phyloP scores from a whole-genome alignment of 2,888 invertebrate genomes.

The Trissolcus brochymenae region DNA sequence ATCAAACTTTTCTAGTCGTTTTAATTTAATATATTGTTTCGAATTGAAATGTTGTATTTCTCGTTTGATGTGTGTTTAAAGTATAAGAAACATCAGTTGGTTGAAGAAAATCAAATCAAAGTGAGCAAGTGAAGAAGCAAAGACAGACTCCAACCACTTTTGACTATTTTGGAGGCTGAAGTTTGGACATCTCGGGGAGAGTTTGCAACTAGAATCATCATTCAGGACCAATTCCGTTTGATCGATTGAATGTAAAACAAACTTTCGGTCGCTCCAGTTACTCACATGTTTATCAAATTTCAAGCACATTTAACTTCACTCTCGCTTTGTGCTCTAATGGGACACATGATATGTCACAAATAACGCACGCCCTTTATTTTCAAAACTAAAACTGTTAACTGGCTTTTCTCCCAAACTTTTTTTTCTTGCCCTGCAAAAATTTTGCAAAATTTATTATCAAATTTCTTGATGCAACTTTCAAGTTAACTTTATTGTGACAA shows the following conservation, averaged over 20 bases:
- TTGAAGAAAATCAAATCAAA: conserved; percentile 39
- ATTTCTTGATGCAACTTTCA: no score
- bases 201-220: conserved; percentile 40
- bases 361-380: conserved; percentile 1
- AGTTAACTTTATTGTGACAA: no score
- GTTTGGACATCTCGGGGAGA: conserved; percentile 22
- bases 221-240: conserved; percentile 32
- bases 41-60: no score
- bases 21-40: no score
- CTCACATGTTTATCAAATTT: conserved; percentile 44
- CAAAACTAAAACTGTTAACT: conserved; percentile 9
- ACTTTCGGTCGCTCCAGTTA: conserved; percentile 34
- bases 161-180: conserved; percentile 29
- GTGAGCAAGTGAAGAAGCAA: conserved; percentile 10
- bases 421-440: no score
- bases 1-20: no score
- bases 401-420: conserved; percentile 1
- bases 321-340: conserved; percentile 7
- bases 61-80: no score
- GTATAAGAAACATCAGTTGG: background rate
- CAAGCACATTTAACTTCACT: conserved; percentile 29
- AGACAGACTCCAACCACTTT: conserved; percentile 20
- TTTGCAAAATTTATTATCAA: no score
- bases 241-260: conserved; percentile 43
- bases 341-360: conserved; percentile 16